Conservation (phyloP, 2,888 invertebrate species). For the Linnaemya vulpina region DNA sequence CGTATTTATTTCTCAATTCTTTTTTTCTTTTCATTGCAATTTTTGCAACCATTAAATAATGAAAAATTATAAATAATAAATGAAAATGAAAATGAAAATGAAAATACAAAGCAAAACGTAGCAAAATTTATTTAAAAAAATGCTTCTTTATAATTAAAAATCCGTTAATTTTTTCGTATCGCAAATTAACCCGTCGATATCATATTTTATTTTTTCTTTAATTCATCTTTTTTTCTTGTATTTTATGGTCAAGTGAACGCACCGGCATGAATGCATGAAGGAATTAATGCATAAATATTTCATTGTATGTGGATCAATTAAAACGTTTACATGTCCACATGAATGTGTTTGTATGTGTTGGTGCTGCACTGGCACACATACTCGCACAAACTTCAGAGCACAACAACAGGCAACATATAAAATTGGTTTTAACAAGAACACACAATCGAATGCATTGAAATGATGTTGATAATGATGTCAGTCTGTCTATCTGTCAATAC, state of each 20-base stretch:
- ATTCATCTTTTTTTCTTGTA: slow-evolving; percentile 1
- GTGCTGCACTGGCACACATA: neutral
- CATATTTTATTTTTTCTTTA: slow-evolving; percentile 15
- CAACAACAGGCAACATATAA: slow-evolving; percentile 8
- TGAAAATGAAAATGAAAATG: no score
- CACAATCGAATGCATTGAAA: slow-evolving; percentile 45
- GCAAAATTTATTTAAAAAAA: slow-evolving; percentile 61
- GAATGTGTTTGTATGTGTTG: neutral
- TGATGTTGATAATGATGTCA: slow-evolving; percentile 55
- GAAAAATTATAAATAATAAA: slow-evolving; percentile 12
- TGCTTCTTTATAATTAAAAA: slow-evolving; percentile 68
- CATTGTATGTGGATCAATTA: slow-evolving; percentile 31
- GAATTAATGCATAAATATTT: slow-evolving; percentile 29
- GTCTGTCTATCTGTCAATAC: slow-evolving; percentile 52
- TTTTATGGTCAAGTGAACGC: slow-evolving; percentile 54
- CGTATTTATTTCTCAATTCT: neutral
- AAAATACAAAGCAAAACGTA: slow-evolving; percentile 27
- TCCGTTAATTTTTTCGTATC: slow-evolving; percentile 62
- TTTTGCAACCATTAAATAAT: slow-evolving; percentile 44
- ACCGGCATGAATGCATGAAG: slow-evolving; percentile 22
- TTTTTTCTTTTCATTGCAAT: slow-evolving; percentile 9
- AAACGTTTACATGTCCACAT: slow-evolving; percentile 1
- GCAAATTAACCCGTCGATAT: slow-evolving; percentile 58
- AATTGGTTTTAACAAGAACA: slow-evolving; percentile 35
- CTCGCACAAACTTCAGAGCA: neutral